These are phyloP conservation scores for Phallusia fumigata DNA, from an alignment of 23 tunicate genomes.

Conservation along the genomic window DNA sequence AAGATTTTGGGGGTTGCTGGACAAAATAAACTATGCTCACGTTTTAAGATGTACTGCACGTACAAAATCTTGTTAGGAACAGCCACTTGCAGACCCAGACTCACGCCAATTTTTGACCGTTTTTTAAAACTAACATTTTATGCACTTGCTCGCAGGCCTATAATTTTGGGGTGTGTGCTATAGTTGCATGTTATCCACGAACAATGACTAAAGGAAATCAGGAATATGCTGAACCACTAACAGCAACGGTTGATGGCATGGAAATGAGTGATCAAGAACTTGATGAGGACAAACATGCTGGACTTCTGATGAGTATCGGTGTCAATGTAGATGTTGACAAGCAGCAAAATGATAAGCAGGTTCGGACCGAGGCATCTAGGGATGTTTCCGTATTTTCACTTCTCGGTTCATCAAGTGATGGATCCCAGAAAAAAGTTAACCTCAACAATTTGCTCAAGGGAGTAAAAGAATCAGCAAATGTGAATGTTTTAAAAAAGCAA, in stretches of 20 bases:
- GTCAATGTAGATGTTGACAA: constrained; percentile 24
- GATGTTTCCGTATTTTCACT: constrained; percentile 78
- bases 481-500: constrained; percentile 54
- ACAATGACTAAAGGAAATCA: no score
- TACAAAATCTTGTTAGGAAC: no score
- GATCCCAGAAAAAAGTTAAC: constrained; percentile 21
- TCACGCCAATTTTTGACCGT: no score
- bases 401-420: constrained; percentile 8
- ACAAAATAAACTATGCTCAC: no score
- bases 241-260: background rate
- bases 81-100: no score
- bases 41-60: no score
- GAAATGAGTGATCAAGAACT: background rate
- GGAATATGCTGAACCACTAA: no score
- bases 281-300: constrained; percentile 42
- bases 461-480: constrained; percentile 34
- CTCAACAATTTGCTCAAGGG: constrained; percentile 40
- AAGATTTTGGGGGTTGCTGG: no score
- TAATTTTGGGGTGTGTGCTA: no score
- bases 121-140: no score
- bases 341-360: background rate
- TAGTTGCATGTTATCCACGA: no score
- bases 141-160: no score
- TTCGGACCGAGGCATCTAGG: constrained; percentile 60
- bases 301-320: constrained; percentile 50